Evolutionary conservation across 23 tunicate species (phyloP), one percentile per base, ranked within the genome.

Genomic region (Botrylloides violaceus): DNA sequence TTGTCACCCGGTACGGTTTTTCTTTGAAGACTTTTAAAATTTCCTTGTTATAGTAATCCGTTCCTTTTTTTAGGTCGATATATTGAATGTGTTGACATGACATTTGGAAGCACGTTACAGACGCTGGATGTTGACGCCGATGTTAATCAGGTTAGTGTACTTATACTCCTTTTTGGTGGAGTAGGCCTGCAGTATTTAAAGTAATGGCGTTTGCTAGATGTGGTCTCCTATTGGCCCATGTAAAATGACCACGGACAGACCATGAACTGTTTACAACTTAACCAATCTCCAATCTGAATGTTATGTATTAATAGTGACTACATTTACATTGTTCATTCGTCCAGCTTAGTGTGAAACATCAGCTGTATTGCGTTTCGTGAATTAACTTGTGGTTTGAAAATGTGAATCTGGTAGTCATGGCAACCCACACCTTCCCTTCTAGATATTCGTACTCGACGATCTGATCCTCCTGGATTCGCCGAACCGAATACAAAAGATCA

Each of bases 381-480:
- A 19, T 49, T 1, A 49, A 49, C 20, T 49, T 49, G 58, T 49
- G 20, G 58, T 19, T 49, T 49, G 20, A 49, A 49, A 49, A 49
- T 49, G 20, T 49, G 58, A 21, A 21, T 19, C 58, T 49, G 58
- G 20, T 49, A 20, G 58, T 0, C 58, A 20, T 49, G 58, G 58
- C n/a, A 49, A 20, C n/a, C n/a, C n/a, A n/a, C n/a, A n/a, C n/a
- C 15, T 43, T 7, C 53, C 53, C 53, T 15, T 9, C 57, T 22
- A 68, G 74, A n/a, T 68, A n/a, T 23, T 26, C 19, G 47, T 56
- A 24, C 36, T 68, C 30, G 25, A 26, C 25, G 57, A 68, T 7
- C 4, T 0, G 22, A 38, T 68, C 23, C 18, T 68, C 26, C n/a
- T 68, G 74, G 74, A 68, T 15, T 32, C 56, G 56, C 74, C 74